Evolutionary conservation across 2,113 vertebrate genomes (phyloP).

Genomic region (Perccottus glenii): DNA sequence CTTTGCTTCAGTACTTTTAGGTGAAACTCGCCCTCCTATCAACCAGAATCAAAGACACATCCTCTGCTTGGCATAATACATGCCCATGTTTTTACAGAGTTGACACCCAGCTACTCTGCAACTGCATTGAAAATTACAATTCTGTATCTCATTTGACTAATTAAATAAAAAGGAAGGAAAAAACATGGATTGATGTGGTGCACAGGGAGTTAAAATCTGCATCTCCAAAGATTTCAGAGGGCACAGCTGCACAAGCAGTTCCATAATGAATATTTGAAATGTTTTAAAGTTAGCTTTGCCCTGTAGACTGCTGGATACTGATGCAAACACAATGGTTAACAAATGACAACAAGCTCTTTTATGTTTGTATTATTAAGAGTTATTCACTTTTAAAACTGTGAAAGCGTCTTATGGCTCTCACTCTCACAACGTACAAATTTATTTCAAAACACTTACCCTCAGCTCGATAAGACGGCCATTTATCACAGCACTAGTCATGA

Average conservation of each 20-base stretch:
- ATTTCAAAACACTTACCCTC: constrained; percentile 58
- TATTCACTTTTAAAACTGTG: constrained; percentile 32
- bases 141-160: constrained; percentile 67
- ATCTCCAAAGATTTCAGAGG: constrained; percentile 41
- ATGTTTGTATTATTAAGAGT: constrained; percentile 27
- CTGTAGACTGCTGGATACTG: constrained; percentile 10
- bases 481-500: constrained; percentile 74
- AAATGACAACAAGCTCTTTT: neutral
- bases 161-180: constrained; percentile 40
- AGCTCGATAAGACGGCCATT: constrained; percentile 71
- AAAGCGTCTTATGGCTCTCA: constrained; percentile 31
- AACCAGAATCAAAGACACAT: constrained; percentile 90
- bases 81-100: constrained; percentile 81
- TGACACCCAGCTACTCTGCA: constrained; percentile 63
- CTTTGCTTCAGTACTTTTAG: constrained; percentile 97
- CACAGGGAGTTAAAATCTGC: constrained; percentile 49
- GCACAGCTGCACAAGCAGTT: constrained; percentile 25
- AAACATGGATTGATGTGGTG: constrained; percentile 28
- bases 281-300: constrained; percentile 30
- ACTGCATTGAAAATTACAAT: constrained; percentile 35
- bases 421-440: constrained; percentile 58
- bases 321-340: constrained; percentile 30
- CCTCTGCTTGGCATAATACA: constrained; percentile 84
- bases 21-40: constrained; percentile 92
- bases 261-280: constrained; percentile 42